Evolutionary conservation across 2,797 vertebrate species (phyloP), one percentile per base, ranked within the genome.

Genomic region (Halcyon leucocephala): DNA sequence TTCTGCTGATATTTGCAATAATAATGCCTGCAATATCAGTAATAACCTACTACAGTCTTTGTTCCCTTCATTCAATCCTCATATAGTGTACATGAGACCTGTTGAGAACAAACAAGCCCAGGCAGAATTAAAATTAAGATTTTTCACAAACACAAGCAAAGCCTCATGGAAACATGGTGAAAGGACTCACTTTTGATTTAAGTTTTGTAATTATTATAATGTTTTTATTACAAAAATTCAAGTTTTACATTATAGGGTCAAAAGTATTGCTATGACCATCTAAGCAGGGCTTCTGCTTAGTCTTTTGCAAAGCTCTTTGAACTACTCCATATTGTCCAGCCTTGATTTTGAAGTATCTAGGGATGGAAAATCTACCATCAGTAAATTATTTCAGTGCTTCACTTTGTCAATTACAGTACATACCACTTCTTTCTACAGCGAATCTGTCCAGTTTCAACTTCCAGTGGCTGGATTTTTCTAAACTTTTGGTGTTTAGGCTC

Each of bases 1-100:
- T 98, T 98, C 97, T 98, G 91, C 97, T 98, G 97, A 97, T 98
- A 97, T 97, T 97, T 97, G 94, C 93, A 98, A 97, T 90, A 66
- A 62, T n/a, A 94, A 83, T 51, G 82, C 88, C 97, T 97, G 95
- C 95, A 97, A 97, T 97, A 98, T 98, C 97, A 98, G 95, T 95
- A 78, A 96, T 65, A 96, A 97, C 92, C 96, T 97, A 95, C 94
- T 94, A 96, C 88, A 96, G 95, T 89, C 86, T 98, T 96, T 97
- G 96, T 67, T 97, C 95, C 97, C 92, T 97, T 95, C 92, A 92
- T 97, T 98, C 96, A 97, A 85, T 96, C 93, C 92, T 97, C 95
- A 96, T 82, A 76, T 89, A 97, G 61, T 91, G 89, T 76, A 97
- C 86, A 97, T 94, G 92, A 96, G 77, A 98, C 95, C 97, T 98